A percentile compares a stretch with the other conserved stretches of the same genome.
Conservation (phyloP, 2,888 invertebrate species). For the Synergus itoensis region DNA sequence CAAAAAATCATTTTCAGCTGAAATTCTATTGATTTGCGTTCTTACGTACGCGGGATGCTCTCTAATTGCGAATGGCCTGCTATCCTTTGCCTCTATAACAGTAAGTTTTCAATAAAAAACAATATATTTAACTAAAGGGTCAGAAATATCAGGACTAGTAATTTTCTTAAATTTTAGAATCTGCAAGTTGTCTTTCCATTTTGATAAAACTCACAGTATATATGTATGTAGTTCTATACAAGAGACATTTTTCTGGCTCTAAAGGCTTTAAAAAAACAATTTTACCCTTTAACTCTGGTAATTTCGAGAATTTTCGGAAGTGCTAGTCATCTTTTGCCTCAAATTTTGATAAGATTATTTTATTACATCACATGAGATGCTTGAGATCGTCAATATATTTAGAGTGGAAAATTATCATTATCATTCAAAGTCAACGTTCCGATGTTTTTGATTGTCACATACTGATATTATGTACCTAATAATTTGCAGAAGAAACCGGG, state of each 20-base stretch:
- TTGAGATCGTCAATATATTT: neutral
- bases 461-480: neutral
- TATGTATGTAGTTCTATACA: too few species aligned
- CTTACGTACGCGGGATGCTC: constrained; percentile 66
- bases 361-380: neutral
- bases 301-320: too few species aligned
- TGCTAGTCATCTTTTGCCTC: neutral
- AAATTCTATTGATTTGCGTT: constrained; percentile 64
- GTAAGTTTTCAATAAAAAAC: constrained; percentile 62
- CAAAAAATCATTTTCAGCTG: constrained; percentile 61
- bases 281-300: too few species aligned
- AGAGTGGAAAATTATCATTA: neutral
- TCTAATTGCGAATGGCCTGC: constrained; percentile 68
- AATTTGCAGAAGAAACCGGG: constrained; percentile 69
- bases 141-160: too few species aligned
- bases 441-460: neutral
- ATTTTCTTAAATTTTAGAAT: too few species aligned
- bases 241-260: too few species aligned
- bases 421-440: neutral
- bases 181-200: too few species aligned
- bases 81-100: constrained; percentile 69
- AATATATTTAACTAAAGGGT: neutral
- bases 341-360: constrained; percentile 22
- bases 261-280: too few species aligned
- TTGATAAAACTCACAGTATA: too few species aligned